Conservation (phyloP, 2,888 invertebrate genomes). For the Drosophila koepferae region DNA sequence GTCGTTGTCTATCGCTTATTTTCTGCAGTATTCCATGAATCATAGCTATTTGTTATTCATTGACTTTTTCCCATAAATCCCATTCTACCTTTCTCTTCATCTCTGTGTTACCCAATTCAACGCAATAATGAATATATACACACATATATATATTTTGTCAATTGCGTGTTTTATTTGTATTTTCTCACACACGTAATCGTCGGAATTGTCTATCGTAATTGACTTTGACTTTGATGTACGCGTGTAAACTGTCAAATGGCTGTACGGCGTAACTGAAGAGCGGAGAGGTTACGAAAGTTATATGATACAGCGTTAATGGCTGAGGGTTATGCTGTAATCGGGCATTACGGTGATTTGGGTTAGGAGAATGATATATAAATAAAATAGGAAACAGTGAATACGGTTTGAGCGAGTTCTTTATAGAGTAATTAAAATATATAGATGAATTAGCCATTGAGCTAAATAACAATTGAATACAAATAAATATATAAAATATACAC, state of each 20-base stretch:
- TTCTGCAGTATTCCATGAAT: conserved; percentile 39
- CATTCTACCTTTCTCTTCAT: background rate
- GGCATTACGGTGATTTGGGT: background rate
- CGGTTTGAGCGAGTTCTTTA: no score
- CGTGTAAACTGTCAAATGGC: conserved; percentile 41
- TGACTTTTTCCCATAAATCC: conserved; percentile 21
- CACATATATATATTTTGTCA: conserved; percentile 44
- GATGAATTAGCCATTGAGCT: no score
- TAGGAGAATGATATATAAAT: background rate
- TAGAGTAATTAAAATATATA: no score
- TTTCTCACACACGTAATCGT: conserved; percentile 46
- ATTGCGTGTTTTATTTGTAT: conserved; percentile 30
- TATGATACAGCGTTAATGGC: background rate
- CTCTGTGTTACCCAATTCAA: conserved; percentile 5
- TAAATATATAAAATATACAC: no score
- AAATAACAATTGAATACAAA: no score
- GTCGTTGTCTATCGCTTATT: conserved; percentile 3
- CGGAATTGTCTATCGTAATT: conserved; percentile 54
- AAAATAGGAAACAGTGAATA: no score
- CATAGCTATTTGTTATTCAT: conserved; percentile 61
- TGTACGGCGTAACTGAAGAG: background rate
- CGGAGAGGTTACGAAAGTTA: background rate
- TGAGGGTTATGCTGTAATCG: background rate
- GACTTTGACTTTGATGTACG: conserved; percentile 69
- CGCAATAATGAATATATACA: conserved; percentile 40